These are phyloP conservation scores for Naso thynnoides DNA, from an alignment of 2,797 vertebrate genomes.

Conservation along the genomic window DNA sequence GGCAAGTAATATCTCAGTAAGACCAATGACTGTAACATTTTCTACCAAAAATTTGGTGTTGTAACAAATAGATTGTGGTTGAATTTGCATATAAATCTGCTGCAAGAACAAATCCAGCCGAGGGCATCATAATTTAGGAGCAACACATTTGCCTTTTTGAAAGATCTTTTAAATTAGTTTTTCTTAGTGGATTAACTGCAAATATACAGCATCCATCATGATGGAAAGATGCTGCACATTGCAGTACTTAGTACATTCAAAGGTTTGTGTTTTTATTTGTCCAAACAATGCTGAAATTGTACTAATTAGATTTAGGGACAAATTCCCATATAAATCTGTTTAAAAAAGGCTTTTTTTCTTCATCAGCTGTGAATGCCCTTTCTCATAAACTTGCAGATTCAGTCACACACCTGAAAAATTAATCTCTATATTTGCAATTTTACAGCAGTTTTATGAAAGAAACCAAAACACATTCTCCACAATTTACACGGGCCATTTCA, in stretches of 20 bases:
- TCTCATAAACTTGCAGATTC: constrained; percentile 19
- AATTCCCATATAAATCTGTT: constrained; percentile 27
- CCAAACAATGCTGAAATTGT: neutral
- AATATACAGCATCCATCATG: neutral
- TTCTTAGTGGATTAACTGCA: neutral
- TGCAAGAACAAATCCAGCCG: constrained; percentile 4
- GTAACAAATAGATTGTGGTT: constrained; percentile 11
- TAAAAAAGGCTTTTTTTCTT: constrained; percentile 17
- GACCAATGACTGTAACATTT: constrained; percentile 11
- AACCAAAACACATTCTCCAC: neutral
- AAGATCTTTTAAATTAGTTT: neutral
- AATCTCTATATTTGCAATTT: neutral
- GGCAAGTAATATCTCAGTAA: constrained; percentile 24
- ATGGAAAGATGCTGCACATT: constrained; percentile 5
- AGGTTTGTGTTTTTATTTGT: constrained; percentile 7
- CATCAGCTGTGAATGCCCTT: neutral
- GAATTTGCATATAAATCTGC: constrained; percentile 36
- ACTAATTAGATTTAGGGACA: constrained; percentile 28
- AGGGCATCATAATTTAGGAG: neutral
- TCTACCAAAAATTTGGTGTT: constrained; percentile 12
- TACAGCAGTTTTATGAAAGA: neutral
- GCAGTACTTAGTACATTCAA: neutral
- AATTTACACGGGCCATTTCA: neutral
- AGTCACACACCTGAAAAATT: neutral
- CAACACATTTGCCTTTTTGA: neutral